Conservation (phyloP, 2,797 vertebrate genomes). For the Lerista edwardsae region DNA sequence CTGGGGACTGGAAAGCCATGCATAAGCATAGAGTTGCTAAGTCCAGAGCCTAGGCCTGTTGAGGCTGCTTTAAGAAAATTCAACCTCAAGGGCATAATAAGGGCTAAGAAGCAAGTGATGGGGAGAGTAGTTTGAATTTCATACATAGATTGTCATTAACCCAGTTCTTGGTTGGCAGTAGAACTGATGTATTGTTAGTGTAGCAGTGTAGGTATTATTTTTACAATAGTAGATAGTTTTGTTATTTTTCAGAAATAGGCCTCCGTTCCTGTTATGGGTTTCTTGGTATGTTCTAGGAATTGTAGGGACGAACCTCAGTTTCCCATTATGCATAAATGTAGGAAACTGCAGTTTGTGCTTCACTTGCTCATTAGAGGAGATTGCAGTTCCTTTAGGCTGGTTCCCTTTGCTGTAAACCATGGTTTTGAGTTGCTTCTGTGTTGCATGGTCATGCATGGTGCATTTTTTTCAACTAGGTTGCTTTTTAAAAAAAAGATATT, state of each 20-base stretch:
- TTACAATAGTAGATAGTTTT: background rate
- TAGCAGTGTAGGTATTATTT: background rate
- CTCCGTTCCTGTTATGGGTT: background rate
- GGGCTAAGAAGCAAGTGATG: background rate
- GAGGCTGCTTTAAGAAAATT: background rate
- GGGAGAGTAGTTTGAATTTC: background rate
- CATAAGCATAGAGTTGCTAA: background rate
- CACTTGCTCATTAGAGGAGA: too few relatives aligned
- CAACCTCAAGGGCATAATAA: background rate
- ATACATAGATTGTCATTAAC: background rate
- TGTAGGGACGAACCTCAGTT: too few relatives aligned
- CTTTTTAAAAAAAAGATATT: background rate
- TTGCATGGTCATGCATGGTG: too few relatives aligned
- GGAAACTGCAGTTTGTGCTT: too few relatives aligned
- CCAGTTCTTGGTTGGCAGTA: background rate
- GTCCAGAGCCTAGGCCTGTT: background rate
- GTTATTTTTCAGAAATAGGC: background rate
- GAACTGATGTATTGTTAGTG: background rate
- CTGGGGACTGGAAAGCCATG: background rate
- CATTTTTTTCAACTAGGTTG: background rate
- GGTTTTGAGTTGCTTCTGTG: too few relatives aligned
- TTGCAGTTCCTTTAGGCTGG: too few relatives aligned
- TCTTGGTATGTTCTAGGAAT: background rate
- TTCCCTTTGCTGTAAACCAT: too few relatives aligned
- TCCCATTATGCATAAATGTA: too few relatives aligned